These are phyloP conservation scores for Drosophila auraria DNA, from an alignment of 1,140 invertebrate genomes.

Conservation along the genomic window DNA sequence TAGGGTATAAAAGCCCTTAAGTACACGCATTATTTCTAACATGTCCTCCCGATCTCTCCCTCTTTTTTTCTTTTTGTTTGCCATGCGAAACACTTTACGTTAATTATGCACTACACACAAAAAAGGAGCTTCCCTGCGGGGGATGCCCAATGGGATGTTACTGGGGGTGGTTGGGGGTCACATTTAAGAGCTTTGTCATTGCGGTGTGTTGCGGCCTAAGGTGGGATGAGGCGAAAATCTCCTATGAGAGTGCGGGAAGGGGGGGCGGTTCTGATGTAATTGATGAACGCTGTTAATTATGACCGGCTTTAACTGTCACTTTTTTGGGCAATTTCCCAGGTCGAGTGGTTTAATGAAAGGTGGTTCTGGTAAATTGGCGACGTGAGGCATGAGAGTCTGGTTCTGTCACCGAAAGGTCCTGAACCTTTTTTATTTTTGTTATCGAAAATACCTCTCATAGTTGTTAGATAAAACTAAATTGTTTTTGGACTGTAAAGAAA, in stretches of 20 bases:
- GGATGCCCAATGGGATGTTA: not conserved
- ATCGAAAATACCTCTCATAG: not conserved
- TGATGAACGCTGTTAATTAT: slow-evolving; percentile 66
- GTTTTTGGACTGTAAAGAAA: too few relatives aligned
- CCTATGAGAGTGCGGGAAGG: not conserved
- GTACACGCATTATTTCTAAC: slow-evolving; percentile 62
- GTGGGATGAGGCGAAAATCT: slow-evolving; percentile 5
- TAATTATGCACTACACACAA: slow-evolving; percentile 52
- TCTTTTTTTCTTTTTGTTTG: slow-evolving; percentile 15
- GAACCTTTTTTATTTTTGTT: not conserved
- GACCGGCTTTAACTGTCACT: slow-evolving; percentile 59
- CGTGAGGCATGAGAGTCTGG: not conserved
- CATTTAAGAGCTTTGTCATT: slow-evolving; percentile 45
- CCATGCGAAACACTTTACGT: slow-evolving; percentile 34
- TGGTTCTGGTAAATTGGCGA: not conserved
- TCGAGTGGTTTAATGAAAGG: slow-evolving; percentile 19
- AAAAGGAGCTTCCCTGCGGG: slow-evolving; percentile 33
- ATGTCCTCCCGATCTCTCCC: slow-evolving; percentile 29
- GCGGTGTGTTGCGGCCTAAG: slow-evolving; percentile 1
- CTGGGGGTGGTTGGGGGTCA: not conserved
- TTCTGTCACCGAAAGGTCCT: slow-evolving; percentile 1
- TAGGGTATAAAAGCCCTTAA: slow-evolving; percentile 52
- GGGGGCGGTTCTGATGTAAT: slow-evolving; percentile 35
- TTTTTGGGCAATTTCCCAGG: slow-evolving; percentile 24
- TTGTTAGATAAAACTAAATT: too few relatives aligned